These are phyloP conservation scores for Hucho hucho DNA, from an alignment of 2,113 vertebrate species.

Conservation along the genomic window DNA sequence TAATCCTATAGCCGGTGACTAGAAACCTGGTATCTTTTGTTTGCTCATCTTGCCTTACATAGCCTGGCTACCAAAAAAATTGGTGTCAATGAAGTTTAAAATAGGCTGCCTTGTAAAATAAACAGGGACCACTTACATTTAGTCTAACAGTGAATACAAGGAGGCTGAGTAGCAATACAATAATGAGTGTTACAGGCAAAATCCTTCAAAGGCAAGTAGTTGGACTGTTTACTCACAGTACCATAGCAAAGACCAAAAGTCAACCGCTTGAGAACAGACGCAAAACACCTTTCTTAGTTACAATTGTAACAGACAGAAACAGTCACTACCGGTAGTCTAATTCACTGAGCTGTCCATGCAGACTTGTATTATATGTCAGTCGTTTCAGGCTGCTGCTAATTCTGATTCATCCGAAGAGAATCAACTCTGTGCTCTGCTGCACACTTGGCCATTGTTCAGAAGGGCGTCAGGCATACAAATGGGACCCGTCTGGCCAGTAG, in stretches of 20 bases:
- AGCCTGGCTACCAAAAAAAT: not conserved
- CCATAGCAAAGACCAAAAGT: no score
- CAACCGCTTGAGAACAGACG: no score
- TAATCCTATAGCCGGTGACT: not conserved
- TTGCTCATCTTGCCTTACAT: not conserved
- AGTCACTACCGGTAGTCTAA: no score
- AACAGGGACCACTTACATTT: not conserved
- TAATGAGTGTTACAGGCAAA: no score
- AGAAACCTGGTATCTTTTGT: not conserved
- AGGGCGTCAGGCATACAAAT: slow-evolving; percentile 2
- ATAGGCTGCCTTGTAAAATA: not conserved
- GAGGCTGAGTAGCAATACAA: not conserved
- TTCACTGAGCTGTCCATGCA: not conserved
- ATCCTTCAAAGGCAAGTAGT: not conserved
- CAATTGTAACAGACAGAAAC: no score
- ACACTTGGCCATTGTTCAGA: slow-evolving; percentile 7
- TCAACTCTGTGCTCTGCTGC: slow-evolving; percentile 3
- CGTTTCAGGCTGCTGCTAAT: not conserved
- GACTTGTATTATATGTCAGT: not conserved
- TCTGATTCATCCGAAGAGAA: not conserved
- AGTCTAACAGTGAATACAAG: not conserved
- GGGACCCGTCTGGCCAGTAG: slow-evolving; percentile 5
- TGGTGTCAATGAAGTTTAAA: not conserved
- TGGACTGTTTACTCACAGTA: not conserved
- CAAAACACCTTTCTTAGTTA: no score